A percentile compares a stretch with the other conserved stretches of the same genome.
Evolutionary conservation across 2,888 invertebrate genomes (phyloP).

Genomic region (Tineola bisselliella): DNA sequence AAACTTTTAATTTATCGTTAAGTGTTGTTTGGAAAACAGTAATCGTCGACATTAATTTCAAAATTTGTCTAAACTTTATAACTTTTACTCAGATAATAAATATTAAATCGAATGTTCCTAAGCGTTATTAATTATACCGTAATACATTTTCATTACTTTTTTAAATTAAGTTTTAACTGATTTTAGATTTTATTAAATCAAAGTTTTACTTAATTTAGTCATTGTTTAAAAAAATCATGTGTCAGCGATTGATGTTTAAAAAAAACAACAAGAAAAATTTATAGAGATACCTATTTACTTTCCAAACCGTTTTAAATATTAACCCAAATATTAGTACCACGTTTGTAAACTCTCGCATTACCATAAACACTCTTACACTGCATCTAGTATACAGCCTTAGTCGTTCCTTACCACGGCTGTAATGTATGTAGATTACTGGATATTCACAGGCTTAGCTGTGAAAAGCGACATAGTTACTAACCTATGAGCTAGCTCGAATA

Average conservation of each 20-base stretch:
- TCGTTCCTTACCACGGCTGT: background rate
- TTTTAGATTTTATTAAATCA: too few species aligned
- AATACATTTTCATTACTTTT: background rate
- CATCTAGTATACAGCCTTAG: background rate
- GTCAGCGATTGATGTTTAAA: too few species aligned
- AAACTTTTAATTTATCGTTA: background rate
- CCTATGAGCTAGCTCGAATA: background rate
- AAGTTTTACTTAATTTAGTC: too few species aligned
- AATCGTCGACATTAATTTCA: background rate
- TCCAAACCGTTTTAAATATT: too few species aligned
- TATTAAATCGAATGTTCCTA: background rate
- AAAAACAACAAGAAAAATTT: too few species aligned
- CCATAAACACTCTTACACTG: background rate
- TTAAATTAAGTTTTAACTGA: too few species aligned
- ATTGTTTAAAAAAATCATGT: too few species aligned
- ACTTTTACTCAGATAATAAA: background rate
- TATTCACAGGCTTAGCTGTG: conserved; percentile 1
- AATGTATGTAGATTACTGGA: conserved; percentile 5
- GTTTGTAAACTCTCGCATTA: background rate
- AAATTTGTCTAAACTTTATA: background rate
- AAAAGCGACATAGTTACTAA: background rate
- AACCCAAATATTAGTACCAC: too few species aligned
- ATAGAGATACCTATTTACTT: too few species aligned
- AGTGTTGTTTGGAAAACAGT: conserved; percentile 6
- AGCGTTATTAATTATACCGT: background rate